phyloP scores from a whole-genome alignment of 2,888 invertebrate species.

The Scaptomyza tumidula region DNA sequence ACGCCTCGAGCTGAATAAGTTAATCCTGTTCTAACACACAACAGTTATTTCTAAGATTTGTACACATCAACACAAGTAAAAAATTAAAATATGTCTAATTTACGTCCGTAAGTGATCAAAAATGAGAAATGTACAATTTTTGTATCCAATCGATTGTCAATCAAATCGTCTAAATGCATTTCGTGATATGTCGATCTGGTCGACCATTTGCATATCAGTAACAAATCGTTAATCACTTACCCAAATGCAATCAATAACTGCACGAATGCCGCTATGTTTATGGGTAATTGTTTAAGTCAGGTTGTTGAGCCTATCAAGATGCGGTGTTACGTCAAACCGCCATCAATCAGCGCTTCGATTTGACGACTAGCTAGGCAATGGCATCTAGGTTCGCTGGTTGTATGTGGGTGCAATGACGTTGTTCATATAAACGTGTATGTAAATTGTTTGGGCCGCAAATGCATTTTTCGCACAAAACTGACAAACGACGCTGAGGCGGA shows the following conservation, averaged over 20 bases:
- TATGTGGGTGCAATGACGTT: constrained; percentile 38
- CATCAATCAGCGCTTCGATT: constrained; percentile 52
- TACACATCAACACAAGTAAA: neutral
- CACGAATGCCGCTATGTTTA: constrained; percentile 33
- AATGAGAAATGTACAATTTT: neutral
- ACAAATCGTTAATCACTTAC: constrained; percentile 41
- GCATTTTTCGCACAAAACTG: constrained; percentile 76
- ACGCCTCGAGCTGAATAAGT: too few relatives aligned
- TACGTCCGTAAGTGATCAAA: too few relatives aligned
- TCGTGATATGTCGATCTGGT: neutral
- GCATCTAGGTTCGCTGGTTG: neutral
- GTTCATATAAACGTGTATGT: constrained; percentile 24
- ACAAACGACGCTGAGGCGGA: constrained; percentile 58
- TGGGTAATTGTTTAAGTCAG: constrained; percentile 45
- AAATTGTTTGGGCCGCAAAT: constrained; percentile 51
- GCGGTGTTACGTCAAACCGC: constrained; percentile 22
- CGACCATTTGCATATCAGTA: constrained; percentile 1
- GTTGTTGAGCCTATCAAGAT: constrained; percentile 23
- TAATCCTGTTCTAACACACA: too few relatives aligned
- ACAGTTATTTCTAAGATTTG: neutral
- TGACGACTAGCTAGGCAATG: constrained; percentile 17
- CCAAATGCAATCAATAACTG: constrained; percentile 47
- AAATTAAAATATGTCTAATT: neutral
- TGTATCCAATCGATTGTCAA: neutral
- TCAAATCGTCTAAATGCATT: neutral